These are phyloP conservation scores for Ammodytes marinus DNA, from an alignment of 2,113 vertebrate genomes.

Conservation along the genomic window DNA sequence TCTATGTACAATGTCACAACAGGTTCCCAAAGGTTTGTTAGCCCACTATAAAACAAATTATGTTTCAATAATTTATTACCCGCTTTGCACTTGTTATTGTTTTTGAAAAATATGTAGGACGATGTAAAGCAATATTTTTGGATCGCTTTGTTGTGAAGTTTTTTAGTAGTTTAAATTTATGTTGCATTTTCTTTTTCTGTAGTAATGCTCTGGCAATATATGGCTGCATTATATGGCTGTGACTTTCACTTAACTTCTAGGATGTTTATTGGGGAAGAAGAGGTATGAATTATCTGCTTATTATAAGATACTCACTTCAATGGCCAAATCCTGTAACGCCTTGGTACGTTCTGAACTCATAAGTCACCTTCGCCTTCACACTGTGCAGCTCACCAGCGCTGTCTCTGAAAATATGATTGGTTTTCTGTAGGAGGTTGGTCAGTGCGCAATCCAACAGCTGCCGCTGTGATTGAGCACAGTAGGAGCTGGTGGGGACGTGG, in stretches of 20 bases:
- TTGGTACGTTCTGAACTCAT: slow-evolving; percentile 50
- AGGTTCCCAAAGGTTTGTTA: slow-evolving; percentile 53
- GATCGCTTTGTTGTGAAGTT: not conserved
- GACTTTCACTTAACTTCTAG: slow-evolving; percentile 33
- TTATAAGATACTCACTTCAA: not conserved
- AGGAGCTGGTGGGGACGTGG: slow-evolving; percentile 59
- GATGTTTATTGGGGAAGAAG: slow-evolving; percentile 10
- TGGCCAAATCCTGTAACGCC: slow-evolving; percentile 34
- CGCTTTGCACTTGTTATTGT: slow-evolving; percentile 29
- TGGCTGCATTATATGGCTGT: not conserved
- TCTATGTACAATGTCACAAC: slow-evolving; percentile 56
- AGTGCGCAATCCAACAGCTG: slow-evolving; percentile 60
- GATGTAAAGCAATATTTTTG: slow-evolving; percentile 12
- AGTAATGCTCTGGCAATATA: not conserved
- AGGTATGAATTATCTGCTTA: slow-evolving; percentile 8
- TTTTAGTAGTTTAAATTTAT: not conserved
- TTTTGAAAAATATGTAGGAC: slow-evolving; percentile 7
- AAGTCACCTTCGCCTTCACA: slow-evolving; percentile 58
- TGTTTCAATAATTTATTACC: slow-evolving; percentile 36
- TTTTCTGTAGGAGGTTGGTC: slow-evolving; percentile 68
- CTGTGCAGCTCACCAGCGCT: slow-evolving; percentile 43
- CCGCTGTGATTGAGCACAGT: slow-evolving; percentile 71
- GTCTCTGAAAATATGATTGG: slow-evolving; percentile 69
- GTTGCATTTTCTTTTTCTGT: not conserved
- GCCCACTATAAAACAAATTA: slow-evolving; percentile 31